phyloP scores from a whole-genome alignment of 2,797 vertebrate species.

The Acridotheres tristis region DNA sequence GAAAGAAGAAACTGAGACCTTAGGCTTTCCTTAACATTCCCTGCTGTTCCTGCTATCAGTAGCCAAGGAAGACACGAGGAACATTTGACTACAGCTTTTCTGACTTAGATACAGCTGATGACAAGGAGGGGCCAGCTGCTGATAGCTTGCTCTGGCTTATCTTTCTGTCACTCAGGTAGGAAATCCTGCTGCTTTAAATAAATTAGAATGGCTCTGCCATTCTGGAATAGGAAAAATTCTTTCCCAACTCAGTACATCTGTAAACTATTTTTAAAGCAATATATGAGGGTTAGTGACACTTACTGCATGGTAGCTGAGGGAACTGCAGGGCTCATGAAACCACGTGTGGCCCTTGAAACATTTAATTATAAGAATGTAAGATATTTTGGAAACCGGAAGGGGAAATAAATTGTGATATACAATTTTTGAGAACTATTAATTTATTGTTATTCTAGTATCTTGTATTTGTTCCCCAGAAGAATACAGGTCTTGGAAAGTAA shows the following conservation, averaged over 20 bases:
- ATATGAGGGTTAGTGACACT: neutral
- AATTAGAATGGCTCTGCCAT: neutral
- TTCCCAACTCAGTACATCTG: neutral
- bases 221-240: neutral
- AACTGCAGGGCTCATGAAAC: neutral
- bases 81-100: neutral
- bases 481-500: neutral
- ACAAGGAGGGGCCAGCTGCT: neutral
- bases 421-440: neutral
- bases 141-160: neutral
- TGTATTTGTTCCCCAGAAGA: neutral
- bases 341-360: neutral
- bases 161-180: neutral
- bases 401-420: neutral
- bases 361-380: neutral
- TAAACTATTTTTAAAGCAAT: neutral
- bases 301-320: too few relatives aligned
- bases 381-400: neutral
- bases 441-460: neutral
- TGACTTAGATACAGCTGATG: neutral
- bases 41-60: neutral
- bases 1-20: neutral
- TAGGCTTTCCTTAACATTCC: neutral
- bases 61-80: neutral
- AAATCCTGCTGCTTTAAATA: neutral